Conservation (phyloP, 2,888 invertebrate genomes). For the Dasysyrphus albostriatus region DNA sequence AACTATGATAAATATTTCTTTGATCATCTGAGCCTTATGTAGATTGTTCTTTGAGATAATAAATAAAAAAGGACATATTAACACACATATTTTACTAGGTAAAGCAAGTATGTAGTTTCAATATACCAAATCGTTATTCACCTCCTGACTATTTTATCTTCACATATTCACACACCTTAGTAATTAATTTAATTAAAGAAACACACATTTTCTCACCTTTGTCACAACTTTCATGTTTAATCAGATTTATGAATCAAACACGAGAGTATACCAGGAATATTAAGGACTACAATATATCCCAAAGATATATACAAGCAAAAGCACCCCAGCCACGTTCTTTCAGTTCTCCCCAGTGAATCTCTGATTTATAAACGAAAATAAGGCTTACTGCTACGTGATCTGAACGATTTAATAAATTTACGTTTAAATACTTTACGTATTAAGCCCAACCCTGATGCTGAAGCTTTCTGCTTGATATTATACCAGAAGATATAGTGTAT, state of each 20-base stretch:
- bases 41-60: too few relatives aligned
- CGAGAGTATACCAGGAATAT: conserved; percentile 25
- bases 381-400: conserved; percentile 64
- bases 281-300: conserved; percentile 4
- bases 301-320: neutral
- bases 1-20: too few relatives aligned
- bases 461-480: conserved; percentile 2
- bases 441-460: neutral
- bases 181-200: conserved; percentile 69
- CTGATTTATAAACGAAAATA: conserved; percentile 68
- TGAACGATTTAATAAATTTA: conserved; percentile 66
- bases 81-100: too few relatives aligned
- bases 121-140: conserved; percentile 15
- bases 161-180: conserved; percentile 29
- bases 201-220: conserved; percentile 52
- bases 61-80: too few relatives aligned
- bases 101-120: neutral
- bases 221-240: conserved; percentile 60
- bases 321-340: conserved; percentile 28
- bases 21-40: too few relatives aligned
- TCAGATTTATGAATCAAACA: conserved; percentile 66
- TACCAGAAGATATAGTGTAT: neutral
- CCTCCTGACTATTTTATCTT: conserved; percentile 14
- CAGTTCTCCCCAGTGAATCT: conserved; percentile 48
- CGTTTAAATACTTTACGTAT: conserved; percentile 60